Base-by-base conservation (phyloP, 1,140 invertebrate genomes). In the Branchinecta lynchi region DNA sequence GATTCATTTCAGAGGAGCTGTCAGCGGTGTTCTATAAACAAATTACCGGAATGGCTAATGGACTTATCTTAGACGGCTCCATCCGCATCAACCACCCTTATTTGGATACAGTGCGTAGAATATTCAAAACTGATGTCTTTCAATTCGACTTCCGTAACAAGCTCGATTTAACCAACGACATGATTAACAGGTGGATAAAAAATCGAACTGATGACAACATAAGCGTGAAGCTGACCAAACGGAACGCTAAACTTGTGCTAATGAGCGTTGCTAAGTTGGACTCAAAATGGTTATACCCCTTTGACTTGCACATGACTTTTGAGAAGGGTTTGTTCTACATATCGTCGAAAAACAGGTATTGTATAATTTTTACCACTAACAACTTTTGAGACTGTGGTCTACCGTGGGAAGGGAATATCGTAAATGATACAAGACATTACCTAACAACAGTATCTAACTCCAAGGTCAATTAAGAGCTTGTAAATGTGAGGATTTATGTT, bases 241-340 rank as follows among this genome's bases (percentile, higher is more conserved):
- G 67, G 17, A 68, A 72, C 67, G 75, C 75, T 2, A 71, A 72
- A 21, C 66, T 76, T 7, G 46, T 77, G 3, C 72, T 78, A 2
- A 73, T 75, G 15, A 77, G 75, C 68, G 75, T 74, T 0, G 66
- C 76, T 7, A 67, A 72, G 7, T 60, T 78, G 21, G 73, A 74
- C 44, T 75, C 75, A 21, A 66, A 69, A 7, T 78, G 77, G 77
- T 73, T 77, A 15, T 73, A 76, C 68, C 72, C 73, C 17, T 78
- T 78, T 69, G 76, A 78, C 65, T 74, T 71, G 0, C 66, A 73
- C 5, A 71, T 73, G 17, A 78, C 77, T 0, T 76, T 76, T 43
- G 72, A 76, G 21, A 75, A 76, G 66, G 77, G 77, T 43, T 73
- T 75, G 8, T 78, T 76, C 69, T 78, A 75, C 73, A 75, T 71